Evolutionary conservation across 2,113 vertebrate genomes (phyloP), one percentile per base, ranked within the genome.

Genomic region (Mustelus asterias): DNA sequence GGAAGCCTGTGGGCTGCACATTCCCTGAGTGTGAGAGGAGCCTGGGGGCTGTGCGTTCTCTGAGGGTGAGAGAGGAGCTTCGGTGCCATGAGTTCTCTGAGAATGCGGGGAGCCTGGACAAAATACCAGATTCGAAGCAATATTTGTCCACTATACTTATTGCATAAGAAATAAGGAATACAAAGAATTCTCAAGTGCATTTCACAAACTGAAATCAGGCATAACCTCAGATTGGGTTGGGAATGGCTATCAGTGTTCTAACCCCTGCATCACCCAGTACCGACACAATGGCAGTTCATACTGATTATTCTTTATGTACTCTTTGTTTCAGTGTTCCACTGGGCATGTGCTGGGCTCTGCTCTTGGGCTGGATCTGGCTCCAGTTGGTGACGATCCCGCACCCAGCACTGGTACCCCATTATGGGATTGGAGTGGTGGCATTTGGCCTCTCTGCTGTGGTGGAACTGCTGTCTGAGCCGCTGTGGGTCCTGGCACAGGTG

Each of bases 401-500:
- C 96, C 97, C 98, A 78, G 96, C 97, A 89, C 96, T 97, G 0
- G 96, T 99, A 96, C 98, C 99, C 67, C 97, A 98, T 96, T 99
- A 99, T 95, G 97, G 97, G 96, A 96, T 98, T 37, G 99, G 98
- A 95, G 99, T 99, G 95, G 96, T 98, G 96, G 80, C 98, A 69
- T 99, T 99, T 96, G 98, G 98, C 78, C 96, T 99, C 95, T 98
- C 99, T 1, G 98, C 98, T 7, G 96, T 99, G 94, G 97, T 99
- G 96, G 99, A 99, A 97, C 98, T 99, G 96, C 97, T 99, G 58
- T 98, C 98, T 67, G 99, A 99, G 96, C 99, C 99, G 0, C 97
- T 99, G 94, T 99, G 99, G 98, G 98, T 99, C 96, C 97, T 99
- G 97, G 99, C 99, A 96, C 99, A 99, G 96, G 98, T 98, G 95